Evolutionary conservation across 2,113 vertebrate species (phyloP).

Genomic region (Ophthalmolycus amberensis): DNA sequence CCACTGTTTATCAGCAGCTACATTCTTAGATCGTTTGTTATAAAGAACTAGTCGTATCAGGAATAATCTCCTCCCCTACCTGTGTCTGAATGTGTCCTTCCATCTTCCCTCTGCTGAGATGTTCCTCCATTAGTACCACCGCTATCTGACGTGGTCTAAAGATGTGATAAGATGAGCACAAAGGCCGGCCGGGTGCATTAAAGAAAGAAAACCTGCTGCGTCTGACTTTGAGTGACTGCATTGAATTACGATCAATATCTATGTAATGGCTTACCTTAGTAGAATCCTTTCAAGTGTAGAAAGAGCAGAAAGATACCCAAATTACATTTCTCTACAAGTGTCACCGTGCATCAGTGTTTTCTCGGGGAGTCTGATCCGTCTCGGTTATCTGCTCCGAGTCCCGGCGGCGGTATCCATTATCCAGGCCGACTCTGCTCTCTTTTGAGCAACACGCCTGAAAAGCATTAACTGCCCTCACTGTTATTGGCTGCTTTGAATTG

Average conservation of each 20-base stretch:
- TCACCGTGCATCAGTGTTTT: constrained; percentile 12
- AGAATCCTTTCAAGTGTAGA: constrained; percentile 51
- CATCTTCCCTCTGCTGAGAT: neutral
- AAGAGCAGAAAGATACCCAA: constrained; percentile 19
- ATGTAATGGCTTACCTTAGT: constrained; percentile 61
- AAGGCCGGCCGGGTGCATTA: constrained; percentile 33
- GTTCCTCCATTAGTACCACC: constrained; percentile 23
- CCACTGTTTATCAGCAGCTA: neutral
- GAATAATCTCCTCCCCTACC: neutral
- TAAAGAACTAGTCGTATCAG: neutral
- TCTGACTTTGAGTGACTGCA: constrained; percentile 64
- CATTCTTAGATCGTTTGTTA: neutral
- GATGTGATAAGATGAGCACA: constrained; percentile 62
- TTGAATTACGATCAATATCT: constrained; percentile 75
- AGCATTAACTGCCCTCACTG: constrained; percentile 31
- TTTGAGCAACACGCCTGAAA: constrained; percentile 48
- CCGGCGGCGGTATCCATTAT: constrained; percentile 9
- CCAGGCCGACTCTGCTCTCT: neutral
- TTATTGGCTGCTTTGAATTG: constrained; percentile 32
- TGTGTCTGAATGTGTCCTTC: neutral
- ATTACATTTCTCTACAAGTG: constrained; percentile 56
- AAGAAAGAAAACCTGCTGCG: neutral
- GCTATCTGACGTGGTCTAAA: constrained; percentile 44
- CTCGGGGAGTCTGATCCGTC: neutral
- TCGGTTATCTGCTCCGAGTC: constrained; percentile 8